Percentiles rank a stretch among this genome's conserved stretches.
phyloP scores from a whole-genome alignment of 2,113 vertebrate genomes.

The Erythrocercus mccallii region DNA sequence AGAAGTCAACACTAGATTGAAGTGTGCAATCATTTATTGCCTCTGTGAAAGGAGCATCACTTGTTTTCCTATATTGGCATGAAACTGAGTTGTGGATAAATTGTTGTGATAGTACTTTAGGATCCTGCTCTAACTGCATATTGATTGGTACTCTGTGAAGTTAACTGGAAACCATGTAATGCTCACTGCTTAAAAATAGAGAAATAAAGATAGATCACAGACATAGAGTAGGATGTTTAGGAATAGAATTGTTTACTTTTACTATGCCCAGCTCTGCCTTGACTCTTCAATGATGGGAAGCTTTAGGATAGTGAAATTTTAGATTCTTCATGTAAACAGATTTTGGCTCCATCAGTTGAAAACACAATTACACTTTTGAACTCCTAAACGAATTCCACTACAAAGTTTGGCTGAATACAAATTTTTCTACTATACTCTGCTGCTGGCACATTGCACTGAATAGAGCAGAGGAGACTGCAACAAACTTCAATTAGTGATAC shows the following conservation, averaged over 20 bases:
- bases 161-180: not conserved
- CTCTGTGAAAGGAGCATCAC: not conserved
- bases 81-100: not conserved
- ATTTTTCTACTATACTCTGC: not conserved
- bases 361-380: not conserved
- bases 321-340: not conserved
- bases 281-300: not conserved
- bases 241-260: not conserved
- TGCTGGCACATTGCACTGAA: not conserved
- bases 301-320: not conserved
- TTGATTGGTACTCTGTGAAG: not conserved
- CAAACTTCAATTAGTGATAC: not conserved
- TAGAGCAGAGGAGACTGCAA: not conserved
- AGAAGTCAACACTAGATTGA: not conserved
- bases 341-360: not conserved
- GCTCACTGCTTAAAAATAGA: not conserved
- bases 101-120: not conserved
- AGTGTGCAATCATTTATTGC: not conserved
- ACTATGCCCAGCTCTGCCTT: not conserved
- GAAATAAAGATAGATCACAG: not conserved
- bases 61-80: not conserved
- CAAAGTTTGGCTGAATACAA: not conserved
- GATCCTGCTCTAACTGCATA: not conserved
- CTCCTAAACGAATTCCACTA: not conserved
- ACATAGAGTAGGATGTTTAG: not conserved